These are phyloP conservation scores for Hydriomena furcata DNA, from an alignment of 2,888 invertebrate species.

Conservation along the genomic window DNA sequence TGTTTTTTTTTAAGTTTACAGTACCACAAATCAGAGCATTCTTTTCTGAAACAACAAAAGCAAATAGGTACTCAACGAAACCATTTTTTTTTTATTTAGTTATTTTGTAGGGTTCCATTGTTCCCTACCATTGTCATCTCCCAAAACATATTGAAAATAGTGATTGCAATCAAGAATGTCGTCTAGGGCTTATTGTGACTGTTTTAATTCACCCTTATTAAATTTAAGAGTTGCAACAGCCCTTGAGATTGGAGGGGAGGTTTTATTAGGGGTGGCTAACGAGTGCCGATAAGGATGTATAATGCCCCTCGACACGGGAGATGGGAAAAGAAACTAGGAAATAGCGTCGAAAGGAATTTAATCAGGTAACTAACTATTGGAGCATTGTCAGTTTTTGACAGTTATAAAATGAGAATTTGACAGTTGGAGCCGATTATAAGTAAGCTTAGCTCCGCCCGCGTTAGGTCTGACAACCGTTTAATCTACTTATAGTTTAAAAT, in stretches of 20 bases:
- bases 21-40: too few relatives aligned
- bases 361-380: too few relatives aligned
- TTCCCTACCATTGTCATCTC: constrained; percentile 21
- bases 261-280: constrained; percentile 81
- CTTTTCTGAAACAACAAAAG: too few relatives aligned
- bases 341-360: constrained; percentile 32
- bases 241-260: constrained; percentile 76
- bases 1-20: too few relatives aligned
- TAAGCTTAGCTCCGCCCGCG: too few relatives aligned
- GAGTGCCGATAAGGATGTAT: constrained; percentile 78
- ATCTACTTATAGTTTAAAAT: too few relatives aligned
- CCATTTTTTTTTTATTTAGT: constrained; percentile 1
- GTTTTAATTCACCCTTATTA: constrained; percentile 78
- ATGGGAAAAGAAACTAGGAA: constrained; percentile 40
- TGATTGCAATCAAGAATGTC: constrained; percentile 32
- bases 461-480: too few relatives aligned
- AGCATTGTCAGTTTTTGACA: too few relatives aligned
- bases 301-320: constrained; percentile 61
- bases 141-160: constrained; percentile 23
- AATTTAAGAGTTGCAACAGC: constrained; percentile 74
- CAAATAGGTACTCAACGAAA: too few relatives aligned
- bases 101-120: constrained; percentile 7
- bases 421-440: too few relatives aligned
- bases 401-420: too few relatives aligned
- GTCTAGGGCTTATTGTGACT: constrained; percentile 61